Evolutionary conservation across 2,113 vertebrate species (phyloP).

Genomic region (Lepus timidus): DNA sequence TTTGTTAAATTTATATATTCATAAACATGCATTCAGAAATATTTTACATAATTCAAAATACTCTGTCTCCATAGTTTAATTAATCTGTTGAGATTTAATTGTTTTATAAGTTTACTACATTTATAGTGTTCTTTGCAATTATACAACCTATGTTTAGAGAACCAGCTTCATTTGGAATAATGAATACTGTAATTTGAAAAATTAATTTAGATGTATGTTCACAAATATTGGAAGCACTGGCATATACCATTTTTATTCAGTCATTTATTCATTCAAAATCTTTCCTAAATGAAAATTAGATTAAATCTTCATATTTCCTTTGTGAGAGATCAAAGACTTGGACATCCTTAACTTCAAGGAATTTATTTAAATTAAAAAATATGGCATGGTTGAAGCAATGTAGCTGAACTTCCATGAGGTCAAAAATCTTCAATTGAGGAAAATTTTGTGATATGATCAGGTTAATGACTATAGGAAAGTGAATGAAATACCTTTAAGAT

Average conservation of each 20-base stretch:
- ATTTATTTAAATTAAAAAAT: constrained; percentile 62
- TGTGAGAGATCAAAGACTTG: constrained; percentile 56
- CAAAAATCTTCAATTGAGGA: constrained; percentile 21
- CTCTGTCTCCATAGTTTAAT: not conserved
- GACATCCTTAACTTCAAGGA: constrained; percentile 53
- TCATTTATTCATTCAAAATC: constrained; percentile 18
- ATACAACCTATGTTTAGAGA: not conserved
- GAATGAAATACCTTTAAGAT: not conserved
- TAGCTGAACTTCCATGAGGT: constrained; percentile 40
- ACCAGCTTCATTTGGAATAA: not conserved
- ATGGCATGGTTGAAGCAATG: not conserved
- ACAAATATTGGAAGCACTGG: not conserved
- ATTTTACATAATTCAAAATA: constrained; percentile 18
- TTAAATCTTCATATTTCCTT: constrained; percentile 31
- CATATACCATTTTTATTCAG: not conserved
- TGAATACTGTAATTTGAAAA: not conserved
- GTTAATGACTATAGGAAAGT: constrained; percentile 44
- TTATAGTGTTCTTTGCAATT: not conserved
- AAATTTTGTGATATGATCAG: constrained; percentile 3
- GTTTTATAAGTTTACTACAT: not conserved
- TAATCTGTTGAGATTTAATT: constrained; percentile 23
- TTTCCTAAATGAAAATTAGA: not conserved
- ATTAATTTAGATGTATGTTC: constrained; percentile 19
- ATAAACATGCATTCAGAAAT: not conserved
- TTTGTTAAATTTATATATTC: not conserved